phyloP scores from a whole-genome alignment of 2,888 invertebrate genomes.

The Anticlea derivata region DNA sequence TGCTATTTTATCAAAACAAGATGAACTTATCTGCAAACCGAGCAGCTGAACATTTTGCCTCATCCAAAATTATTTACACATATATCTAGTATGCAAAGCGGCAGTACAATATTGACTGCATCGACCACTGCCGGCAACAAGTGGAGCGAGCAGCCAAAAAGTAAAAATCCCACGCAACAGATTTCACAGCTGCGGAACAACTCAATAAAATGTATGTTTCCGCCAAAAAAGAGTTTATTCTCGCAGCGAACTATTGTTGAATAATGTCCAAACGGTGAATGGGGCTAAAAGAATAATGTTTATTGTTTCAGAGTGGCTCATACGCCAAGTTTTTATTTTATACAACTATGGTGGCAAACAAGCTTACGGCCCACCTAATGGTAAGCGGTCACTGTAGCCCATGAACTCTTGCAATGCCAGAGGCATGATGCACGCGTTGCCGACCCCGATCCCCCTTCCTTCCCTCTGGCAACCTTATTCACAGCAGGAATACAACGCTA shows the following conservation, averaged over 20 bases:
- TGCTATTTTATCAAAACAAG: not conserved
- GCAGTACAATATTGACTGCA: conserved; percentile 8
- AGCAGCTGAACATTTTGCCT: too few species aligned
- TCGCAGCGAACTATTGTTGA: conserved; percentile 1
- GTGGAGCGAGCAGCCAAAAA: conserved; percentile 17
- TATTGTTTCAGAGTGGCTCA: not conserved
- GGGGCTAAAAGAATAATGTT: conserved; percentile 3
- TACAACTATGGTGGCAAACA: too few species aligned
- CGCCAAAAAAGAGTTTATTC: conserved; percentile 21
- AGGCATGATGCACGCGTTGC: too few species aligned
- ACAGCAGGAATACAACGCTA: too few species aligned
- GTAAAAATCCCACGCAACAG: conserved; percentile 16
- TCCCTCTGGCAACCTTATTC: too few species aligned
- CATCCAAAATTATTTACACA: not conserved
- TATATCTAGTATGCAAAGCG: not conserved
- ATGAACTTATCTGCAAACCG: not conserved
- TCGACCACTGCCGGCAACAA: conserved; percentile 19
- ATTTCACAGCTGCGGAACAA: conserved; percentile 19
- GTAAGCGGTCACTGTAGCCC: too few species aligned
- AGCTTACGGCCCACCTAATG: too few species aligned
- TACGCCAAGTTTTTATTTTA: too few species aligned
- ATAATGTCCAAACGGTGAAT: not conserved
- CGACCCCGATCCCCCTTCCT: too few species aligned
- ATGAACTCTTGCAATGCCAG: too few species aligned
- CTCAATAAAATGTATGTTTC: conserved; percentile 15